Base-by-base conservation (phyloP, 2,113 vertebrate species). In the Pelmatolapia mariae region DNA sequence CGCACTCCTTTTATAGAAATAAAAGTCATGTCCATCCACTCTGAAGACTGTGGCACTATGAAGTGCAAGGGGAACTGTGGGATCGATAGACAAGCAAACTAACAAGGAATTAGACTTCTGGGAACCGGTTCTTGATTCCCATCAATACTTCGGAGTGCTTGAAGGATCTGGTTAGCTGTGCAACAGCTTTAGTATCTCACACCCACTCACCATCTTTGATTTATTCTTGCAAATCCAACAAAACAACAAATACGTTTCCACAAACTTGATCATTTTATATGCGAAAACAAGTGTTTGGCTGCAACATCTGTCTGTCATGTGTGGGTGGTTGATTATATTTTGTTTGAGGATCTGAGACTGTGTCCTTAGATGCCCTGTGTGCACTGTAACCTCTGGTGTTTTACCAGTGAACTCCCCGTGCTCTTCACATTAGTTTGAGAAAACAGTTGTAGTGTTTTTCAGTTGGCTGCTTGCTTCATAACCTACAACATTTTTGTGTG, bases 281-380 rank as follows among this genome's bases (percentile, higher is more conserved):
- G 36, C 6, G 0, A 29, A 47, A 45, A 45, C 68, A 1, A 29
- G 63, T 40, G 36, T 68, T 68, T 40, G 19, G 36, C 11, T 40
- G 63, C 33, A 40, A 40, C 11, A 40, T 9, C 19, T 68, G 33
- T 24, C 0, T 71, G 12, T 24, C 36, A 9, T 6, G 36, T 24
- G 19, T 68, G 36, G 59, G 36, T 4, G 63, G n/a, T 40, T 40
- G 36, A 0, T 68, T 68, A 68, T 68, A 8, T 71, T 40, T 29
- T 57, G 24, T 57, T 16, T 59, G 56, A 54, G 53, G 53, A 1
- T 54, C 31, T 63, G 59, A 63, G 31, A 63, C 59, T 36, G 16
- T 63, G 59, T 0, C n/a, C 6, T n/a, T 66, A n/a, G 6, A n/a
- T 66, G 31, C 61, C 0, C 18, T n/a, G 61, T 36, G 31, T 5